phyloP scores from a whole-genome alignment of 2,113 vertebrate species.

The Odocoileus virginianus region DNA sequence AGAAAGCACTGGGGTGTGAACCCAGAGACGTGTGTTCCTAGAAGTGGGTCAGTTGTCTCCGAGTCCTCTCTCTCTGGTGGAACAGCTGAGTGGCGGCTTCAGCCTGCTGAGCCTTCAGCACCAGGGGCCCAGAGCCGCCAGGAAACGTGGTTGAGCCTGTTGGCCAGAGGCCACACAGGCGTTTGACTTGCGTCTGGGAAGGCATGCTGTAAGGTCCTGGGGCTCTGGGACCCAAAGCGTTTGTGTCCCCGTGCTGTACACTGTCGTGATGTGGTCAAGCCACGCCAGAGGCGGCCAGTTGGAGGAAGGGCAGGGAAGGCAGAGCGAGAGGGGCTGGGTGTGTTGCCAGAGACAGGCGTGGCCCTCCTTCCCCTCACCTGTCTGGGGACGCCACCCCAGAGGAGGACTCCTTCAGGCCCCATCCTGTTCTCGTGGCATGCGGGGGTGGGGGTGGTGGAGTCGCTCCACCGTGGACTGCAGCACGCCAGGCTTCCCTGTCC shows the following conservation, averaged over 20 bases:
- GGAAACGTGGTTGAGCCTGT: background rate
- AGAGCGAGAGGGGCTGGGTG: background rate
- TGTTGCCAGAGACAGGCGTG: rapidly evolving
- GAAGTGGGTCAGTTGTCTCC: background rate
- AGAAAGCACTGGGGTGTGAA: background rate
- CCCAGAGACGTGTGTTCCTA: background rate
- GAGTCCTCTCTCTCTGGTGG: background rate
- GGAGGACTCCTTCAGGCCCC: background rate
- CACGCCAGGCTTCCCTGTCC: background rate
- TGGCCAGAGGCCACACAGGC: too few relatives aligned
- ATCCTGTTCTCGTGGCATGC: background rate
- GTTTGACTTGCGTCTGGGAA: background rate
- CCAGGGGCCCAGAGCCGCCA: rapidly evolving
- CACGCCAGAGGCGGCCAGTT: background rate
- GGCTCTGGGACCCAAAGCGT: background rate
- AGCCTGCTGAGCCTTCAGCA: background rate
- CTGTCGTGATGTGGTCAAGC: background rate
- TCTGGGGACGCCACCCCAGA: background rate
- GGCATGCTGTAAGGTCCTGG: background rate
- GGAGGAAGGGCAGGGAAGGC: background rate
- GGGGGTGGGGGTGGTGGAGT: background rate
- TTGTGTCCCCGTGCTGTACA: background rate
- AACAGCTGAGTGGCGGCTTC: background rate
- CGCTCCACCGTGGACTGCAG: background rate
- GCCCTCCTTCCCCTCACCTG: background rate